Base-by-base conservation (phyloP, 2,888 invertebrate genomes). In the Plagiodera versicolora region DNA sequence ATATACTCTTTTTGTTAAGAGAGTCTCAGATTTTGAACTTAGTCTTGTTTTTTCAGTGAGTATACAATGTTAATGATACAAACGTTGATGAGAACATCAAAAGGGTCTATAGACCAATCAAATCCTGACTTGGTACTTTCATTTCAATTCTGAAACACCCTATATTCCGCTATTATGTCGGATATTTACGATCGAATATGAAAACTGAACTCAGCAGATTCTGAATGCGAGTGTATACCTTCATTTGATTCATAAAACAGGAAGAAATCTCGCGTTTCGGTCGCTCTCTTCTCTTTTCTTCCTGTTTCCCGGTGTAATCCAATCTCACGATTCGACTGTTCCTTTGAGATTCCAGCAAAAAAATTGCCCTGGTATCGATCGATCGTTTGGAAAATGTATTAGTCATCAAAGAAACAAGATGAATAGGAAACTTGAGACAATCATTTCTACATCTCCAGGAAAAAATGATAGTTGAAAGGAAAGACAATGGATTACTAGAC, bases 171-270 rank as follows among this genome's bases (percentile, higher is more conserved):
- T 39, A n/a, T 39, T 39, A 39, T 39, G 39, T 39, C 14, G 39
- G 39, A 39, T 39, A 39, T 39, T 39, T 39, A 39, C 39, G 39
- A 39, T 39, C n/a, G n/a, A 39, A 39, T 39, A 39, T 39, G 39
- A 39, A 39, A 39, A 39, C 39, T 39, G 39, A 14, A 39, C 39
- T 39, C 39, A 39, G 39, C 39, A 39, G 11, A 39, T 39, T 14
- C 39, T 39, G 39, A 39, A 39, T 39, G 39, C 39, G n/a, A 39
- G 39, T 39, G 14, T 39, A 39, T 39, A 39, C 39, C 39, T 39
- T 14, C 39, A 39, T 39, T 39, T 39, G 39, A 39, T 39, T 39
- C 39, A 39, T 39, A 39, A 39, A 39, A 39, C 39, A 39, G 39
- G 39, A 39, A 39, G 39, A 14, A 39, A 39, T 39, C 14, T 39